Evolutionary conservation across 2,888 invertebrate species (phyloP).

Genomic region (Operophtera brumata): DNA sequence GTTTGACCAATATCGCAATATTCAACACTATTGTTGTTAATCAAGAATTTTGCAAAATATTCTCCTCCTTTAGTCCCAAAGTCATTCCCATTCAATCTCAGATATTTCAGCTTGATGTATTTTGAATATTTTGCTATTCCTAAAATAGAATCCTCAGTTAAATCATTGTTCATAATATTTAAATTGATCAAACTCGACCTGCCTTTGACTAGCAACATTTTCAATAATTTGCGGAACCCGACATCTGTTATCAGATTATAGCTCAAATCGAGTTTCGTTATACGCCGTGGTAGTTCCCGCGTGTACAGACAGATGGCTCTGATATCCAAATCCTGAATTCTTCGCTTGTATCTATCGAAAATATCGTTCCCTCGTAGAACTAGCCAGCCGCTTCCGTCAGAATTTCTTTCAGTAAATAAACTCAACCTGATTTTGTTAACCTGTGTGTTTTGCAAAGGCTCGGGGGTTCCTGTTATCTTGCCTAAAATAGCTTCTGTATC

Average conservation of each 20-base stretch:
- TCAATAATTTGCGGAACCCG: conserved; percentile 68
- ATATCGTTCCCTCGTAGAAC: conserved; percentile 77
- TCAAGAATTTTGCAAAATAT: conserved; percentile 73
- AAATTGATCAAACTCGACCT: conserved; percentile 74
- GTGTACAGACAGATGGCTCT: conserved; percentile 73
- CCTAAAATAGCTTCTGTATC: conserved; percentile 45
- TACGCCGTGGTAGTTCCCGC: conserved; percentile 57
- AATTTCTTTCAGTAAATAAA: conserved; percentile 75
- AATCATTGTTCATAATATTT: conserved; percentile 80
- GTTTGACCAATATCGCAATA: conserved; percentile 81
- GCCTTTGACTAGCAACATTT: conserved; percentile 64
- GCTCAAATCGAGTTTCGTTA: conserved; percentile 75
- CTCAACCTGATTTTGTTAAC: conserved; percentile 58
- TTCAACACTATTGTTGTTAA: conserved; percentile 65
- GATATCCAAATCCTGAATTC: conserved; percentile 74
- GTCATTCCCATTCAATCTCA: conserved; percentile 81
- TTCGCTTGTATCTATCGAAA: conserved; percentile 60
- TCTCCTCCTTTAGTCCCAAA: conserved; percentile 78
- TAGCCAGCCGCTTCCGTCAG: conserved; percentile 76
- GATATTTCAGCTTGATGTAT: conserved; percentile 67
- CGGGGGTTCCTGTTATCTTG: conserved; percentile 49
- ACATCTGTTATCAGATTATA: conserved; percentile 80
- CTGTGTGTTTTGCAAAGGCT: conserved; percentile 41
- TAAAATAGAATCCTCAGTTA: conserved; percentile 66
- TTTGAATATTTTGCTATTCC: conserved; percentile 58